These are phyloP conservation scores for Apeltes quadracus DNA, from an alignment of 2,113 vertebrate genomes.

Conservation along the genomic window DNA sequence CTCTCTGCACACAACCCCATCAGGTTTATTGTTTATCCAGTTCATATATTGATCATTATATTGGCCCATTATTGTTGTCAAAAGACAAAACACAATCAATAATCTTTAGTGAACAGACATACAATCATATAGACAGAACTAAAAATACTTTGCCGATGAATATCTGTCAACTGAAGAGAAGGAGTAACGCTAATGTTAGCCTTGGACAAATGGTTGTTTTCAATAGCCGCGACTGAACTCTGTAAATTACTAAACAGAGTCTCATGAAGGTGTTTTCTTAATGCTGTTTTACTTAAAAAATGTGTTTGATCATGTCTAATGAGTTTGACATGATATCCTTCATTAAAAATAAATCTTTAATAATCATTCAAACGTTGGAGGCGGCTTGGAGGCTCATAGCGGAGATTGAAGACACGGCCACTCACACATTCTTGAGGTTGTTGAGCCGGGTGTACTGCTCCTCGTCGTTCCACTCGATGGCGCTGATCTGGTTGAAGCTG, in stretches of 20 bases:
- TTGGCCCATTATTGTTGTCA: neutral
- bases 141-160: too few species aligned
- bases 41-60: too few species aligned
- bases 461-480: conserved; percentile 79
- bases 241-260: neutral
- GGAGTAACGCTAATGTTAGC: neutral
- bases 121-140: neutral
- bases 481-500: conserved; percentile 68
- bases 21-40: neutral
- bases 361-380: neutral
- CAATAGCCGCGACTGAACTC: neutral
- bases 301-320: neutral
- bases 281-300: neutral
- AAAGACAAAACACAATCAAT: too few species aligned
- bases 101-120: neutral
- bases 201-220: neutral
- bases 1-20: neutral
- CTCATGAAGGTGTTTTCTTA: neutral
- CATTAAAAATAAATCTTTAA: neutral
- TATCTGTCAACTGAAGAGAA: neutral
- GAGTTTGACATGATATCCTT: neutral
- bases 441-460: conserved; percentile 70
- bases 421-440: conserved; percentile 77
- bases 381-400: neutral
- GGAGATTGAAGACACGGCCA: neutral